Evolutionary conservation across 2,888 invertebrate genomes (phyloP).

Genomic region (Ectemnius continuus): DNA sequence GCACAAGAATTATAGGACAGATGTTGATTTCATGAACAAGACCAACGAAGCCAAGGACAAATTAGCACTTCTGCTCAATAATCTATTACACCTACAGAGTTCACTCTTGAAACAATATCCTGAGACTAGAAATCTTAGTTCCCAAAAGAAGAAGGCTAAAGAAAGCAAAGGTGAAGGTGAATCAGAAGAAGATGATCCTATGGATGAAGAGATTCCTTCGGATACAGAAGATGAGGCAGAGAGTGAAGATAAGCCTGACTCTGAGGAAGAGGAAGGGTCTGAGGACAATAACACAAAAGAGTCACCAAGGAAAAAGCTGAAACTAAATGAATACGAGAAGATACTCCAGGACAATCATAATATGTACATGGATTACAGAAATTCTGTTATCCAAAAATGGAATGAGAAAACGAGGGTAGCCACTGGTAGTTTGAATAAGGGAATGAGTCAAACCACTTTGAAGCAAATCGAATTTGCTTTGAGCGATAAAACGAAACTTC

Average conservation of each 20-base stretch:
- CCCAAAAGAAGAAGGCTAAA: slow-evolving; percentile 65
- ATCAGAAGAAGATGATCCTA: slow-evolving; percentile 75
- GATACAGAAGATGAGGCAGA: slow-evolving; percentile 80
- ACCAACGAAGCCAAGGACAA: slow-evolving; percentile 80
- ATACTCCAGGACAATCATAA: slow-evolving; percentile 81
- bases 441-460: slow-evolving; percentile 82
- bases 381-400: slow-evolving; percentile 94
- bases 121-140: slow-evolving; percentile 82
- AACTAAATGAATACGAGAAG: slow-evolving; percentile 81
- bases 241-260: slow-evolving; percentile 76
- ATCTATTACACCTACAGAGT: slow-evolving; percentile 82
- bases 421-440: slow-evolving; percentile 82
- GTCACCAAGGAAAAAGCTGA: slow-evolving; percentile 79
- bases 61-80: slow-evolving; percentile 82
- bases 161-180: slow-evolving; percentile 71
- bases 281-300: slow-evolving; percentile 71
- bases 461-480: slow-evolving; percentile 93
- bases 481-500: slow-evolving; percentile 86
- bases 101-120: slow-evolving; percentile 82
- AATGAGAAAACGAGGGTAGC: slow-evolving; percentile 92
- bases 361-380: slow-evolving; percentile 84
- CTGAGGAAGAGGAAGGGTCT: slow-evolving; percentile 81
- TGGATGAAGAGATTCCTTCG: slow-evolving; percentile 83
- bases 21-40: slow-evolving; percentile 80
- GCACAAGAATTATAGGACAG: slow-evolving; percentile 79